Evolutionary conservation across 2,888 invertebrate genomes (phyloP).

Genomic region (Pammene fasciana): DNA sequence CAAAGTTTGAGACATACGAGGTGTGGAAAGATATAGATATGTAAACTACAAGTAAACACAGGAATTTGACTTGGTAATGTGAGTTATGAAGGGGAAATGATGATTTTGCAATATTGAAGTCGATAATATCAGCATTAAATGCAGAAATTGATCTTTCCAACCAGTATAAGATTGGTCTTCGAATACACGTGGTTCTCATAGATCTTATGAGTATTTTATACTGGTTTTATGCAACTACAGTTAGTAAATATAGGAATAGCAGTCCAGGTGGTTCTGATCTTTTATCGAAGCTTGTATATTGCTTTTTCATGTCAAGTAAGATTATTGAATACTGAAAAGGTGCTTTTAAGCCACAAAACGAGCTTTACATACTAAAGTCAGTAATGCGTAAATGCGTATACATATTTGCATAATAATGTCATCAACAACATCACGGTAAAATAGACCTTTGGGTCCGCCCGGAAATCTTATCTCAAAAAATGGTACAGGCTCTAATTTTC

Average conservation of each 20-base stretch:
- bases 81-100: conserved; percentile 33
- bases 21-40: not conserved
- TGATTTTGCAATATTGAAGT: conserved; percentile 38
- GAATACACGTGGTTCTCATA: not conserved
- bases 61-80: conserved; percentile 34
- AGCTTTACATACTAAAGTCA: not conserved
- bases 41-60: conserved; percentile 29
- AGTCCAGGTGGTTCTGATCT: conserved; percentile 6
- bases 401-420: not conserved
- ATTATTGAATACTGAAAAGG: conserved; percentile 14
- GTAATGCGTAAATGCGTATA: not conserved
- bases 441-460: no score
- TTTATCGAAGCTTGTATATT: conserved; percentile 22
- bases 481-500: no score
- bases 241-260: not conserved
- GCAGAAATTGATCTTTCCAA: not conserved
- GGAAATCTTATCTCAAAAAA: no score
- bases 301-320: conserved; percentile 20
- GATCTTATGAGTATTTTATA: not conserved
- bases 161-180: not conserved
- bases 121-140: not conserved
- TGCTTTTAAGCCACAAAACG: not conserved
- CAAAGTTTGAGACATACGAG: not conserved
- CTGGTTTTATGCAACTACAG: not conserved
- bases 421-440: no score